Evolutionary conservation across 2,888 invertebrate species (phyloP).

Genomic region (Subacronicta megacephala): DNA sequence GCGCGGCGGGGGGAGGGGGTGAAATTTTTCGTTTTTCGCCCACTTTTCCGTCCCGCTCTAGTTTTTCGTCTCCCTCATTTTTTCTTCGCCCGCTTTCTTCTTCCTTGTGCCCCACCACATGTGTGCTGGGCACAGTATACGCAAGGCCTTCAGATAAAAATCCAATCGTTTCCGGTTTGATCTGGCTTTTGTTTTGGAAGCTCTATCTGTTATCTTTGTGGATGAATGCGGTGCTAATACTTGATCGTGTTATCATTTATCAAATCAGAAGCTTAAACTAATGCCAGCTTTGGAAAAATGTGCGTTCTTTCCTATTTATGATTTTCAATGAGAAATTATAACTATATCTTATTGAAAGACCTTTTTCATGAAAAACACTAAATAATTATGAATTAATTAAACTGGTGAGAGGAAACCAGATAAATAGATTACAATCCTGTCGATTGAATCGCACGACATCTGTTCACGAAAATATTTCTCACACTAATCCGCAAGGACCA

Average conservation of each 20-base stretch:
- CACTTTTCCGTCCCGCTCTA: conserved; percentile 89
- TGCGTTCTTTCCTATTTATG: conserved; percentile 19
- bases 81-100: conserved; percentile 88
- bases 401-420: no score
- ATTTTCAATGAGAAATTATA: no score
- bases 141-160: conserved; percentile 58
- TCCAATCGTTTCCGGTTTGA: conserved; percentile 77
- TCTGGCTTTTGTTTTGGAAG: conserved; percentile 36
- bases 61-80: conserved; percentile 90
- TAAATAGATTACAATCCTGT: no score
- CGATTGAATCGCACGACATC: no score
- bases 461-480: no score
- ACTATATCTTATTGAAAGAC: no score
- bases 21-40: conserved; percentile 90
- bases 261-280: conserved; percentile 38
- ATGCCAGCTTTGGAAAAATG: conserved; percentile 20
- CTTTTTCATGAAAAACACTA: no score
- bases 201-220: conserved; percentile 41
- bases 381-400: no score
- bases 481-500: no score
- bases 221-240: conserved; percentile 24
- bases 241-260: conserved; percentile 39
- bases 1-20: conserved; percentile 71
- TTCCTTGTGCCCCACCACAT: conserved; percentile 90
- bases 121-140: conserved; percentile 82